Evolutionary conservation across 2,113 vertebrate genomes (phyloP), one percentile per base, ranked within the genome.

Genomic region (Urocolius indicus): DNA sequence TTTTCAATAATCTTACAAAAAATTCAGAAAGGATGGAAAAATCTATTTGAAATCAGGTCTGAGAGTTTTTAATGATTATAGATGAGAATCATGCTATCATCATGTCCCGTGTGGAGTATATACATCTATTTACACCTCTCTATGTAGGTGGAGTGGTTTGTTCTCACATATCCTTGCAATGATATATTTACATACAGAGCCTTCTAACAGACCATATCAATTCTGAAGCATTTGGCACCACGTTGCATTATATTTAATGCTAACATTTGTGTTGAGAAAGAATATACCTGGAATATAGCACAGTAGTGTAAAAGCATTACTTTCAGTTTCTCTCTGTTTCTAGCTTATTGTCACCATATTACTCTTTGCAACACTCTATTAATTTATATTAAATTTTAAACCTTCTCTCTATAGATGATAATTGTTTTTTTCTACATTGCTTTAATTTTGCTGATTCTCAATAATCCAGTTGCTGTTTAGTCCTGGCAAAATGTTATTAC

Each of bases 181-280:
- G 90, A 93, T 88, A 81, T 93, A 96, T 96, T 94, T 94, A 80
- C 94, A 96, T 94, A 95, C 82, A 94, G 83, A 96, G 88, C 85
- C 90, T 97, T 86, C 93, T 94, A 93, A 87, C 92, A 93, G 93
- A 86, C 83, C 92, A 52, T 90, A 95, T 71, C 75, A 93, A 66
- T 83, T 90, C 76, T 62, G 88, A 92, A 84, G 85, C 86, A 94
- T 93, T 94, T 97, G 92, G 92, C 86, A 96, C 52, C 57, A 51
- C 68, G 27, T 72, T 14, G 13, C 69, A 72, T 94, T 86, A 81
- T 92, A 92, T 89, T 94, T 89, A 93, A 93, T 89, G 94, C 81
- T 95, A 96, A 84, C 87, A 90, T 85, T 95, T 90, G 78, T 41
- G 79, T 90, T 96, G 84, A 84, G 80, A 69, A 93, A 85, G 72